phyloP scores from a whole-genome alignment of 2,113 vertebrate species.

The Geococcyx californianus region DNA sequence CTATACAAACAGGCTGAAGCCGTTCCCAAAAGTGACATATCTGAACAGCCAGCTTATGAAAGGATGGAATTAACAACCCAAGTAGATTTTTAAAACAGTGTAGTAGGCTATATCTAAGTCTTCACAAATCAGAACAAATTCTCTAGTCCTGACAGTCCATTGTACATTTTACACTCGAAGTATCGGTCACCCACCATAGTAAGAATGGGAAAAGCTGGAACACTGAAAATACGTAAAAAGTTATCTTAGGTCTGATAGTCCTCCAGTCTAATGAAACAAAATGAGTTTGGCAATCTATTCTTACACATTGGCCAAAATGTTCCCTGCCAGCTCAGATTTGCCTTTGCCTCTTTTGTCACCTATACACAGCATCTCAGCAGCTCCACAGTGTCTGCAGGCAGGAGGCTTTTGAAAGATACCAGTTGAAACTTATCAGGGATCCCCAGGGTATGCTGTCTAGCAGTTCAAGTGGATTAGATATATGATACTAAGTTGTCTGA shows the following conservation, averaged over 20 bases:
- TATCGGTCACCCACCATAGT: background rate
- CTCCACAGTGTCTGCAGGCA: background rate
- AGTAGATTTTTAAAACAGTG: background rate
- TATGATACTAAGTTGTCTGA: background rate
- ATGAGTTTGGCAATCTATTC: background rate
- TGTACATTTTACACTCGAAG: background rate
- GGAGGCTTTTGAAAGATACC: background rate
- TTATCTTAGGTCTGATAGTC: background rate
- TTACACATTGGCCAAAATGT: background rate
- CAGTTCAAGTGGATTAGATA: constrained; percentile 5
- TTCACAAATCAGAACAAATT: background rate
- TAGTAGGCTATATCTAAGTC: background rate
- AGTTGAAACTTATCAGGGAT: constrained; percentile 6
- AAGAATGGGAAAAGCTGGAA: background rate
- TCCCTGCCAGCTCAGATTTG: background rate
- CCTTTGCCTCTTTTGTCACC: background rate
- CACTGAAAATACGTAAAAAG: background rate
- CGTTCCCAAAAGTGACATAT: background rate
- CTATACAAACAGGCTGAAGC: background rate
- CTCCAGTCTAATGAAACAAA: background rate
- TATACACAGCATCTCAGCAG: background rate
- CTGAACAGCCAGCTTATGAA: background rate
- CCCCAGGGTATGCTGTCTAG: background rate
- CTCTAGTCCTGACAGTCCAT: background rate
- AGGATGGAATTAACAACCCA: background rate